phyloP scores from a whole-genome alignment of 1,140 invertebrate species.

The Lamellibrachia luymesi region DNA sequence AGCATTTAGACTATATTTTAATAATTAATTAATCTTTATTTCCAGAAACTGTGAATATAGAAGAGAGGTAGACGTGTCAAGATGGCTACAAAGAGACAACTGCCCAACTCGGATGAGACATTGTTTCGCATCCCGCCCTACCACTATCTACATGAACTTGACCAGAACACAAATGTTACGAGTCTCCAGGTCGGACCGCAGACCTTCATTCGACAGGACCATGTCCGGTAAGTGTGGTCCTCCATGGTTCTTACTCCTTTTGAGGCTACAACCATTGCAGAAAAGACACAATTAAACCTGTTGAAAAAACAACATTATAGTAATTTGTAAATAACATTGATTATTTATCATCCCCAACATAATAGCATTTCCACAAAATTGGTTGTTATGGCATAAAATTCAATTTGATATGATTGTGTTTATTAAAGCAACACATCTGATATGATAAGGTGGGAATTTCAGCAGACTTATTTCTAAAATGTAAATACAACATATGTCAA shows the following conservation, averaged over 20 bases:
- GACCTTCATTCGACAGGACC: slow-evolving; percentile 61
- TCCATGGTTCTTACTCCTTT: background rate
- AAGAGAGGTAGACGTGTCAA: background rate
- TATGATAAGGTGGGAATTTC: too few species aligned
- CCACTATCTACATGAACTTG: slow-evolving; percentile 61
- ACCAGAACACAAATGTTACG: slow-evolving; percentile 62
- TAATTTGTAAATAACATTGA: too few species aligned
- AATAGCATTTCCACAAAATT: too few species aligned
- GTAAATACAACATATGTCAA: too few species aligned
- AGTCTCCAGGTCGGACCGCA: slow-evolving; percentile 60
- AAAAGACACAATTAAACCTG: too few species aligned
- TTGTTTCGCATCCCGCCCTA: slow-evolving; percentile 60
- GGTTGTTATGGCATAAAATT: too few species aligned
- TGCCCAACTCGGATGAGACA: slow-evolving; percentile 35
- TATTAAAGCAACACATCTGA: too few species aligned
- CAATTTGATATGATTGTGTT: too few species aligned
- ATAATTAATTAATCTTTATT: background rate
- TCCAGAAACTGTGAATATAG: slow-evolving; percentile 6
- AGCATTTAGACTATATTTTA: background rate
- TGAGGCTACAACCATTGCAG: too few species aligned
- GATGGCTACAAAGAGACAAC: background rate
- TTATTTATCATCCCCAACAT: too few species aligned
- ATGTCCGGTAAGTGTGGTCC: slow-evolving; percentile 56
- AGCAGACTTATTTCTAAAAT: too few species aligned
- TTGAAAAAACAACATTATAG: too few species aligned